A percentile compares a stretch with the other conserved stretches of the same genome.
These are phyloP conservation scores for Pterostichus niger DNA, from an alignment of 2,888 invertebrate genomes.

Conservation along the genomic window DNA sequence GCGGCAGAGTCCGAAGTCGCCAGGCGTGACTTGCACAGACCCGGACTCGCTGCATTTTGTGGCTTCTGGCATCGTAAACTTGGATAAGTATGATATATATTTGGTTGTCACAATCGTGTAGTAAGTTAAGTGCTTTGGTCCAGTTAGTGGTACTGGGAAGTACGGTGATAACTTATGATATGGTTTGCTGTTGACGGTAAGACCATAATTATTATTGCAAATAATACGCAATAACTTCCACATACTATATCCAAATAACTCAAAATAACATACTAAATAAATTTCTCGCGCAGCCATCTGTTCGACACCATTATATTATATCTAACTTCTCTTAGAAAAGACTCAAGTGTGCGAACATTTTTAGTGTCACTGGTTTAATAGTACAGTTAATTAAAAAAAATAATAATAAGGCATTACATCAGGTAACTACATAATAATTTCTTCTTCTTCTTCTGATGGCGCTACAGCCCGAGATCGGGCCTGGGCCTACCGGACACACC, in stretches of 20 bases:
- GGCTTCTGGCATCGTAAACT: slow-evolving; percentile 62
- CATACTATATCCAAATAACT: neutral
- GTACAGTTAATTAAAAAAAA: too few relatives aligned
- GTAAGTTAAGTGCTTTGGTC: slow-evolving; percentile 58
- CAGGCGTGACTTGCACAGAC: slow-evolving; percentile 48
- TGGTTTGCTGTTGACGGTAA: slow-evolving; percentile 52
- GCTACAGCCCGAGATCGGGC: too few relatives aligned
- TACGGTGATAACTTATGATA: slow-evolving; percentile 48
- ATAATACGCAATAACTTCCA: slow-evolving; percentile 17
- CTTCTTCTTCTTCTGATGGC: too few relatives aligned
- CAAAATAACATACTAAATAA: neutral
- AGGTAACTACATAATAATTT: too few relatives aligned
- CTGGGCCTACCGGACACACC: too few relatives aligned
- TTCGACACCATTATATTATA: too few relatives aligned
- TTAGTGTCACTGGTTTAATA: too few relatives aligned
- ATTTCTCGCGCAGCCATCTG: neutral
- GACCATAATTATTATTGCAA: slow-evolving; percentile 54
- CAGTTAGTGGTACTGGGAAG: slow-evolving; percentile 41
- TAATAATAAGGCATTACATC: too few relatives aligned
- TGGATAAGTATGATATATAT: slow-evolving; percentile 65
- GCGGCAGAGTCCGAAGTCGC: slow-evolving; percentile 15
- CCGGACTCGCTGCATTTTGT: slow-evolving; percentile 56
- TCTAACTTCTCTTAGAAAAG: too few relatives aligned
- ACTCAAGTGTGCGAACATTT: too few relatives aligned
- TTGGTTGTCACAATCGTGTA: slow-evolving; percentile 61